A percentile compares a stretch with the other conserved stretches of the same genome.
Evolutionary conservation across 2,113 vertebrate genomes (phyloP).

Genomic region (Chionomys nivalis): DNA sequence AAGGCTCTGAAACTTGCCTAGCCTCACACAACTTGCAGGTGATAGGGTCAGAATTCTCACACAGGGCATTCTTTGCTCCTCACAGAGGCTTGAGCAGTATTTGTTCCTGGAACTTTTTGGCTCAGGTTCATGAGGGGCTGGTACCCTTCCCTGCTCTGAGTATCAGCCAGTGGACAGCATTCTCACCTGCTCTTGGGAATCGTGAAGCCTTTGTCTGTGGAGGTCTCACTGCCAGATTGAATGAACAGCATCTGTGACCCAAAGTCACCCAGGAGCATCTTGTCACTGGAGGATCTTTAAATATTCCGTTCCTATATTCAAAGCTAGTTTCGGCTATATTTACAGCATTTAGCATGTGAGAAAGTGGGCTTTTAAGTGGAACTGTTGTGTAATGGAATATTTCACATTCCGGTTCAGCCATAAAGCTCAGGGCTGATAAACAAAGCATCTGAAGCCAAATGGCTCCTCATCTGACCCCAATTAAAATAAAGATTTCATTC

Average conservation of each 20-base stretch:
- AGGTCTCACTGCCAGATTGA: accelerated
- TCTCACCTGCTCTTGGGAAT: neutral
- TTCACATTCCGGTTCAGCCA: slow-evolving; percentile 86
- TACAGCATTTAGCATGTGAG: slow-evolving; percentile 63
- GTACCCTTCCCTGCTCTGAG: neutral
- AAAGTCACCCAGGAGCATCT: neutral
- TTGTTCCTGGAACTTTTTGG: neutral
- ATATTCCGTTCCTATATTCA: slow-evolving; percentile 68
- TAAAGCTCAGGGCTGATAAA: slow-evolving; percentile 88
- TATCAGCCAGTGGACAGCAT: accelerated
- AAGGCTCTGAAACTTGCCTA: neutral
- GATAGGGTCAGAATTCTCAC: neutral
- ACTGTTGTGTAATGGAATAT: slow-evolving; percentile 85
- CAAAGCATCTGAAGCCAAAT: slow-evolving; percentile 89
- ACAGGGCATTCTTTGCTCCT: neutral
- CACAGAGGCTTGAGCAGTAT: neutral
- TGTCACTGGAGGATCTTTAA: slow-evolving; percentile 56
- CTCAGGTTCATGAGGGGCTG: neutral
- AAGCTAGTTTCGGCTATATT: slow-evolving; percentile 57
- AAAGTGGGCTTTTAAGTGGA: slow-evolving; percentile 68
- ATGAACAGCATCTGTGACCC: neutral
- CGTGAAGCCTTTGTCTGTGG: neutral
- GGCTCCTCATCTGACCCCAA: slow-evolving; percentile 89
- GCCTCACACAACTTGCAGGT: neutral
- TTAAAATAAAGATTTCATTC: slow-evolving; percentile 90